Conservation (phyloP, 2,113 vertebrate species). For the Enhydra lutris region DNA sequence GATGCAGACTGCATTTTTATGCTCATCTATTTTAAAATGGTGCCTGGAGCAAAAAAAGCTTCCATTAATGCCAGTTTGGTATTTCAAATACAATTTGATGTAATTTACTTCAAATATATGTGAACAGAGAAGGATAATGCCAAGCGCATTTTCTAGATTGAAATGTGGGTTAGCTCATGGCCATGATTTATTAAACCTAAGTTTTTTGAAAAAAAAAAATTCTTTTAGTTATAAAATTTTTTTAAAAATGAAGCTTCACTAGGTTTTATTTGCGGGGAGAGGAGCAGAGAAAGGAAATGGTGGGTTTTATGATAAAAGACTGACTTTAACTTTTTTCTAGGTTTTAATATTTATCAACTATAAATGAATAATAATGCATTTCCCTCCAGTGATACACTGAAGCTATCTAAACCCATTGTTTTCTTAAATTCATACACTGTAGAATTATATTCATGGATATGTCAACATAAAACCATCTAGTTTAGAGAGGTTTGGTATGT, state of each 20-base stretch:
- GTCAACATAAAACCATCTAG: not conserved
- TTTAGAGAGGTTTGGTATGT: not conserved
- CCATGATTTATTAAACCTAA: constrained; percentile 81
- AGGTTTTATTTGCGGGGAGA: not conserved
- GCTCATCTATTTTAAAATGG: constrained; percentile 91
- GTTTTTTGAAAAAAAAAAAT: constrained; percentile 68
- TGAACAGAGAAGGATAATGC: constrained; percentile 86
- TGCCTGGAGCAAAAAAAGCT: constrained; percentile 88
- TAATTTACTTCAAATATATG: constrained; percentile 91
- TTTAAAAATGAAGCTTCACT: not conserved
- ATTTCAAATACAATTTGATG: constrained; percentile 92
- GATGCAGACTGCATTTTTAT: constrained; percentile 91
- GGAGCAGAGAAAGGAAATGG: not conserved
- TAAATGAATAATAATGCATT: constrained; percentile 54
- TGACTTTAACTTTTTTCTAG: constrained; percentile 32
- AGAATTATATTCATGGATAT: not conserved
- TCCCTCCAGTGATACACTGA: constrained; percentile 1
- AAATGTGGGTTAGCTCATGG: constrained; percentile 82
- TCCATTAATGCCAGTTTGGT: constrained; percentile 91
- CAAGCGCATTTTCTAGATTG: constrained; percentile 82
- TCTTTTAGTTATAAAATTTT: constrained; percentile 33
- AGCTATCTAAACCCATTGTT: constrained; percentile 4
- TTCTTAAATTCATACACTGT: not conserved
- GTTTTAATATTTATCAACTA: constrained; percentile 67
- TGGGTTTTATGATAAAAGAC: constrained; percentile 25